phyloP scores from a whole-genome alignment of 2,888 invertebrate genomes.

The Proisotoma minuta region DNA sequence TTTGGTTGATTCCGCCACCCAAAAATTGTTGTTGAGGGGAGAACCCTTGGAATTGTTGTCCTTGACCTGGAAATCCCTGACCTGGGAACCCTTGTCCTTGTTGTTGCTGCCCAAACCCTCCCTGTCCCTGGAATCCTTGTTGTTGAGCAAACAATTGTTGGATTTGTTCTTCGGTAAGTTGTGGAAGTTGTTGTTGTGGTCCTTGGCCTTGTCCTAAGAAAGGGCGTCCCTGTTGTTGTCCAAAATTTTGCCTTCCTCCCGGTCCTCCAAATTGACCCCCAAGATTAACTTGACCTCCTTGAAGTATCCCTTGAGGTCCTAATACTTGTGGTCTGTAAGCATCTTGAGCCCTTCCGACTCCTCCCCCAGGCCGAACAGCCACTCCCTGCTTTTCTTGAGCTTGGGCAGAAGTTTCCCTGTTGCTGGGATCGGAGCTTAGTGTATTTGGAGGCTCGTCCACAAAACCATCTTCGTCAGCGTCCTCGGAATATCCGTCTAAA shows the following conservation, averaged over 20 bases:
- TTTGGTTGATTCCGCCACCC: neutral
- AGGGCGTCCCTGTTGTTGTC: conserved; percentile 16
- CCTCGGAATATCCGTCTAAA: conserved; percentile 46
- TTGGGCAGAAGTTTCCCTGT: conserved; percentile 1
- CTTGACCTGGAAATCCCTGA: conserved; percentile 2
- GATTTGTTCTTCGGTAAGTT: conserved; percentile 8
- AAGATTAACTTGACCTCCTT: conserved; percentile 22
- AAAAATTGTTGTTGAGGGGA: neutral
- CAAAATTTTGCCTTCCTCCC: conserved; percentile 7
- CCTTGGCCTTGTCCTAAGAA: conserved; percentile 14
- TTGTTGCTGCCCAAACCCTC: neutral
- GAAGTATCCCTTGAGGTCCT: conserved; percentile 21
- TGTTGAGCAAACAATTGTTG: conserved; percentile 1
- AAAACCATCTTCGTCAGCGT: conserved; percentile 44
- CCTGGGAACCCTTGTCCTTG: conserved; percentile 18
- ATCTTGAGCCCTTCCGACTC: neutral
- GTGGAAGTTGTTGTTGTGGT: neutral
- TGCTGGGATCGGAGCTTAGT: neutral
- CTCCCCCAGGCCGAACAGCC: neutral
- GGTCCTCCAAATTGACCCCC: conserved; percentile 8
- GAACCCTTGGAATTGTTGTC: neutral
- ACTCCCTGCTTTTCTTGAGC: conserved; percentile 8
- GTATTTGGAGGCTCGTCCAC: conserved; percentile 35
- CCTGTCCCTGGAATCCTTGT: neutral
- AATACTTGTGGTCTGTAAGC: conserved; percentile 22